Evolutionary conservation across 2,888 invertebrate genomes (phyloP).

Genomic region (Marronus borbonicus): DNA sequence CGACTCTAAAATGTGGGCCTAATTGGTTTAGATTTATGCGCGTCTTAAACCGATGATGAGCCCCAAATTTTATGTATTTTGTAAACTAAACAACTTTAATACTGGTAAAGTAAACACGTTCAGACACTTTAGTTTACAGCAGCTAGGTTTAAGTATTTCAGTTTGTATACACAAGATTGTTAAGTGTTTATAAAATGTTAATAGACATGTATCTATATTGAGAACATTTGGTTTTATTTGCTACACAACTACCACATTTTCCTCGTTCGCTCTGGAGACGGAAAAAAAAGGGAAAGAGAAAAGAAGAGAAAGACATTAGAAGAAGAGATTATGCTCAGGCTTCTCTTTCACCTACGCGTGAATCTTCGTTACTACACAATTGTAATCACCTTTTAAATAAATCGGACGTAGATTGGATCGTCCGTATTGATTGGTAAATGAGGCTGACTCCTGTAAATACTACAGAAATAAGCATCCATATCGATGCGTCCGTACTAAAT

Average conservation of each 20-base stretch:
- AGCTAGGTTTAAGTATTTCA: slow-evolving; percentile 67
- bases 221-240: slow-evolving; percentile 63
- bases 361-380: neutral
- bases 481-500: slow-evolving; percentile 14
- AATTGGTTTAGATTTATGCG: slow-evolving; percentile 64
- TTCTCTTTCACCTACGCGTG: neutral
- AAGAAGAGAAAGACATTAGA: slow-evolving; percentile 7
- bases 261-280: slow-evolving; percentile 40
- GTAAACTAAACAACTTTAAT: slow-evolving; percentile 66
- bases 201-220: slow-evolving; percentile 67
- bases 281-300: slow-evolving; percentile 16
- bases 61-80: slow-evolving; percentile 66
- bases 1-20: slow-evolving; percentile 43
- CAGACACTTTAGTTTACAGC: slow-evolving; percentile 67
- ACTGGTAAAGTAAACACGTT: slow-evolving; percentile 65
- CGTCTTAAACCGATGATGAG: slow-evolving; percentile 66
- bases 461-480: slow-evolving; percentile 32
- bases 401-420: slow-evolving; percentile 25
- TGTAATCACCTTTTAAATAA: slow-evolving; percentile 30
- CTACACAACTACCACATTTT: slow-evolving; percentile 55
- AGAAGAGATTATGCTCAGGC: neutral
- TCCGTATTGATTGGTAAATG: slow-evolving; percentile 46
- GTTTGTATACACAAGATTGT: slow-evolving; percentile 67
- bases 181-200: slow-evolving; percentile 67
- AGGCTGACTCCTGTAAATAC: slow-evolving; percentile 48